phyloP scores from a whole-genome alignment of 2,888 invertebrate genomes.

The Aporophyla lueneburgensis region DNA sequence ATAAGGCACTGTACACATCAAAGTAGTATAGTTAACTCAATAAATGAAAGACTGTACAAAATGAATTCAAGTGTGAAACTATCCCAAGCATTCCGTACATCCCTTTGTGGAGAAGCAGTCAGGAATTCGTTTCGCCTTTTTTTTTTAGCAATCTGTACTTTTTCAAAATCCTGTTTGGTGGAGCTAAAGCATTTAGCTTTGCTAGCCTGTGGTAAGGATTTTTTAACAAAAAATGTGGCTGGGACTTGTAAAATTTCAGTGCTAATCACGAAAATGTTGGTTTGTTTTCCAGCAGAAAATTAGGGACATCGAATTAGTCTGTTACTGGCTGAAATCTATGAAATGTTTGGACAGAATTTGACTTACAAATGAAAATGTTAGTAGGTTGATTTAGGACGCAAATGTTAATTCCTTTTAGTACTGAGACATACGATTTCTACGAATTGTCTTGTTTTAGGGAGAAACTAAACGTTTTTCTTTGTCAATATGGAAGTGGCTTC shows the following conservation, averaged over 20 bases:
- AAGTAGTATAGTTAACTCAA: conserved; percentile 32
- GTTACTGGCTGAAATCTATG: not conserved
- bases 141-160: conserved; percentile 23
- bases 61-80: conserved; percentile 42
- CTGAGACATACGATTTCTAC: too few relatives aligned
- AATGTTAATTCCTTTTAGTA: not conserved
- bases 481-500: not conserved
- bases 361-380: not conserved
- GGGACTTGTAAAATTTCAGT: not conserved
- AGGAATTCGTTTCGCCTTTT: conserved; percentile 16
- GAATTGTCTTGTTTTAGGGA: too few relatives aligned
- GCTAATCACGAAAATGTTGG: too few relatives aligned
- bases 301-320: not conserved
- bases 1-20: not conserved
- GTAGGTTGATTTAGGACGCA: not conserved
- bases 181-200: conserved; percentile 2
- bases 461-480: not conserved
- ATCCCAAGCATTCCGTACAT: conserved; percentile 19
- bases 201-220: not conserved
- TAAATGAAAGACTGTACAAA: conserved; percentile 23
- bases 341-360: not conserved
- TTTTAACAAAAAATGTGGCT: conserved; percentile 12
- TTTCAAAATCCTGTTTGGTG: conserved; percentile 2
- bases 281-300: not conserved
- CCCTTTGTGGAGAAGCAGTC: conserved; percentile 40